Base-by-base conservation (phyloP, 1,140 invertebrate species). In the Myzus persicae region DNA sequence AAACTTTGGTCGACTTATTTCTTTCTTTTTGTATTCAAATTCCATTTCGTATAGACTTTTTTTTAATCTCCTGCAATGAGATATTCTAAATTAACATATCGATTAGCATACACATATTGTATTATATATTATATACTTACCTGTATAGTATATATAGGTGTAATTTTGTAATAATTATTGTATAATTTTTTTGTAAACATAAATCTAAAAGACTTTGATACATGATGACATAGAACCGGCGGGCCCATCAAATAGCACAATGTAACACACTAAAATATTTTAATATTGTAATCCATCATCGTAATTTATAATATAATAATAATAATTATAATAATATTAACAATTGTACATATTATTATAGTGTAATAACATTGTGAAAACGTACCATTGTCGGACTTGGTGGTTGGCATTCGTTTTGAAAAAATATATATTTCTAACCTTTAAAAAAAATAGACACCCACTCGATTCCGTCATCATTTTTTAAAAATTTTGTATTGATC, bases 41-140 rank as follows among this genome's bases (percentile, higher is more conserved):
- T 67, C 31, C 9, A n/a, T 67, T n/a, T 67, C 59, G 59, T 82
- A 38, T 36, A 81, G 76, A 81, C 36, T 81, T 38, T 36, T 84
- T 87, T 85, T 87, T 36, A 89, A 89, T 48, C 87, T 89, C n/a
- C 46, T 7, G n/a, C 26, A 31, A 40, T 42, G 18, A 90, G 18
- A 90, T 42, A 90, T 90, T 90, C 51, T 54, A 90, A 90, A 90
- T 90, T 54, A 59, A 90, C 88, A 90, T 90, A 90, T 90, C 88
- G 88, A 14, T 90, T 90, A 59, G 51, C 59, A 6, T 31, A 31
- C 26, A 31, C 31, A 67, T n/a, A 24, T 48, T 38, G 20, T 51
- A 89, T 24, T 0, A 40, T 44, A n/a, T 36, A 40, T n/a, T 31
- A 31, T 67, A 67, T 67, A 67, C n/a, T n/a, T n/a, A n/a, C 31